Base-by-base conservation (phyloP, 2,888 invertebrate species). In the Patella depressa region DNA sequence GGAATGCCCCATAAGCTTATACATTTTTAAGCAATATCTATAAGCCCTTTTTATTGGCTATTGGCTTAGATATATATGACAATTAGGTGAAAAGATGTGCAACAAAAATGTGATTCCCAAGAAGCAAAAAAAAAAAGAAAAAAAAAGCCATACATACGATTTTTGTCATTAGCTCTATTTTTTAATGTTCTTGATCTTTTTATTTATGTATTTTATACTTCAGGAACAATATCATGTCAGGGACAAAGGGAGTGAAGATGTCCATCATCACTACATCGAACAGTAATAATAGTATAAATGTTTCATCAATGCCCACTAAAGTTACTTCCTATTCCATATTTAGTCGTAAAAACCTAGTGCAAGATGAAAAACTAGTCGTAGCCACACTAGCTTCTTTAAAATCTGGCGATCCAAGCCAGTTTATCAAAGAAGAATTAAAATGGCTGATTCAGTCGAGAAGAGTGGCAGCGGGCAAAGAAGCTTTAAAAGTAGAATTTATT, bases 361-460 rank as follows among this genome's bases (percentile, higher is more conserved):
- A 82, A 72, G 85, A 87, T 75, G 81, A 83, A 72, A 84, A 84
- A 74, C 79, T 87, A 57, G 83, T 82, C 53, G 83, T 80, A 19
- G 83, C 83, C n/a, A 83, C 83, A 1, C 77, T 84, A 24, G 87
- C 87, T 1, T 82, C 84, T 9, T 75, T 86, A 17, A 80, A 85
- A 74, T 80, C 81, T 14, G 82, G 80, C 53, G 78, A 83, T 81
- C 65, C 87, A 80, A 74, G 83, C 75, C 78, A 75, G 76, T 75
- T 87, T 54, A 79, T 87, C 74, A 88, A 88, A 76, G 85, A 87
- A 73, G 88, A 87, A 55, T 81, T 88, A 11, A 83, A 83, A 73
- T 84, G 78, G 78, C 81, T 81, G 75, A 87, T 87, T 59, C 87
- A 87, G 80, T 82, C 83, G 9, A 80, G 86, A 72, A 78, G 87